phyloP scores from a whole-genome alignment of 2,888 invertebrate species.

The Euzophera pinguis region DNA sequence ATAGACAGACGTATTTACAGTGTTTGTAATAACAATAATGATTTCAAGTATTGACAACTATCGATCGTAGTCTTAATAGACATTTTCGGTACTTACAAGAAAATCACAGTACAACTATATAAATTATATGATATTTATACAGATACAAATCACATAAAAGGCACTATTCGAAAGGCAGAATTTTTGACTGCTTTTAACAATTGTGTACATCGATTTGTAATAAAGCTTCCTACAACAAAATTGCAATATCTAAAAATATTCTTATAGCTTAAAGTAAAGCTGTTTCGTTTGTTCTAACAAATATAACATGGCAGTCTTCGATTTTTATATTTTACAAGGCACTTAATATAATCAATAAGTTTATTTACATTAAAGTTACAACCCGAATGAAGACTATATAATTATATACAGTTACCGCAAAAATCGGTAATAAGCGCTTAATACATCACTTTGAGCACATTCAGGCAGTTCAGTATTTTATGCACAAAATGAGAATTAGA shows the following conservation, averaged over 20 bases:
- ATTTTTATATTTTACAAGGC: slow-evolving; percentile 65
- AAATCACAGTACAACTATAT: slow-evolving; percentile 51
- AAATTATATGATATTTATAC: slow-evolving; percentile 24
- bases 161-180: slow-evolving; percentile 30
- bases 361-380: slow-evolving; percentile 71
- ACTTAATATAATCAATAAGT: slow-evolving; percentile 57
- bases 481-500: slow-evolving; percentile 69
- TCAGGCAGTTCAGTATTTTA: slow-evolving; percentile 52
- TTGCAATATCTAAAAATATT: slow-evolving; percentile 48
- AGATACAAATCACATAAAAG: slow-evolving; percentile 25
- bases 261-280: slow-evolving; percentile 77
- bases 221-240: slow-evolving; percentile 31
- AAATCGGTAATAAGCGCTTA: slow-evolving; percentile 78
- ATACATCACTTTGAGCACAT: slow-evolving; percentile 74
- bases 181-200: slow-evolving; percentile 32
- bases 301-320: slow-evolving; percentile 76
- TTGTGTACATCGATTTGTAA: slow-evolving; percentile 23
- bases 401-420: slow-evolving; percentile 74
- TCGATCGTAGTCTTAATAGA: slow-evolving; percentile 19
- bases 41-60: slow-evolving; percentile 1
- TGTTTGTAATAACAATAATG: slow-evolving; percentile 13
- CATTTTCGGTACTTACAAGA: slow-evolving; percentile 40
- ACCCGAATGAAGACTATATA: slow-evolving; percentile 59
- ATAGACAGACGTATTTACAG: slow-evolving; percentile 41
- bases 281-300: slow-evolving; percentile 63